phyloP scores from a whole-genome alignment of 2,113 vertebrate species.

The Gymnobelideus leadbeateri region DNA sequence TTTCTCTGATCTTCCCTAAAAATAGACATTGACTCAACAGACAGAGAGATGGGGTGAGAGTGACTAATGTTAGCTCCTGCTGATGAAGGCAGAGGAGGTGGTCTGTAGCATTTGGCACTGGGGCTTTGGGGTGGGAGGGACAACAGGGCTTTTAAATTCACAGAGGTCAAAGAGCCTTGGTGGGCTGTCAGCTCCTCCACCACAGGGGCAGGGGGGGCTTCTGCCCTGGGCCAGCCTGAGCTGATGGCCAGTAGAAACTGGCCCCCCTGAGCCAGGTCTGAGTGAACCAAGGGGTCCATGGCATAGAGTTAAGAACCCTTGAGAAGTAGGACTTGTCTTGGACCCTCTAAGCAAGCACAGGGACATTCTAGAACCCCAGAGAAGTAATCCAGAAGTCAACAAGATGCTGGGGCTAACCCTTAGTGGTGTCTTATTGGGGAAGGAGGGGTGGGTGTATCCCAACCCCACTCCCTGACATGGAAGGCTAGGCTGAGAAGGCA shows the following conservation, averaged over 20 bases:
- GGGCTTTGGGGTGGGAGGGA: not conserved
- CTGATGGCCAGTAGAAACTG: not conserved
- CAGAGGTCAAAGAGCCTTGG: not conserved
- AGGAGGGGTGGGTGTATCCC: not conserved
- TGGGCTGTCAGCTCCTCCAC: too few species aligned
- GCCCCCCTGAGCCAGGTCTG: not conserved
- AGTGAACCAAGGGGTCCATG: not conserved
- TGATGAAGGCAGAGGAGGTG: constrained; percentile 33
- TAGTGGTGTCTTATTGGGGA: not conserved
- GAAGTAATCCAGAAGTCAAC: not conserved
- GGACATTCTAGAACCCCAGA: not conserved
- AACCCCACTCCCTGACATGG: not conserved
- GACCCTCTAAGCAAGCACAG: not conserved
- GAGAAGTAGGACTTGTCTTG: not conserved
- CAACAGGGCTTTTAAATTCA: constrained; percentile 47
- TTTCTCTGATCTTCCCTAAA: constrained; percentile 81
- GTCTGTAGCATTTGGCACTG: not conserved
- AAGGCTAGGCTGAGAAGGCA: not conserved
- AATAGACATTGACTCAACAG: constrained; percentile 86
- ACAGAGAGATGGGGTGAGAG: constrained; percentile 80
- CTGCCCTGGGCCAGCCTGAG: not conserved
- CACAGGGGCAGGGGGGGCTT: not conserved
- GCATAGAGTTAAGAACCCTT: not conserved
- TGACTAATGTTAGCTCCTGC: constrained; percentile 82
- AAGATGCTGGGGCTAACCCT: not conserved